phyloP scores from a whole-genome alignment of 2,113 vertebrate genomes.

The Micronycteris hirsuta region DNA sequence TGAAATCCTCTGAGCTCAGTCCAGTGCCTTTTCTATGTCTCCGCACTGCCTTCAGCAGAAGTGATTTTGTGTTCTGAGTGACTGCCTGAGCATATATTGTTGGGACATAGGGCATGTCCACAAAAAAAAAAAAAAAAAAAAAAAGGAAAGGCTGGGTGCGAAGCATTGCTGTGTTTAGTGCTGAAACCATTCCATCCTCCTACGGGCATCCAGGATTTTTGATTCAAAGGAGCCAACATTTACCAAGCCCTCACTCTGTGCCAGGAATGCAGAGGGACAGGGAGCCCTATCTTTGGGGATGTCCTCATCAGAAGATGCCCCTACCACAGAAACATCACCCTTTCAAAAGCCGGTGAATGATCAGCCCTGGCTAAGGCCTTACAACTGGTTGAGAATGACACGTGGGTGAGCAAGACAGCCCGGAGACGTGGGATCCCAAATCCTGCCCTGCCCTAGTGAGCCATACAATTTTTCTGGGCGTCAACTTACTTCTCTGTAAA shows the following conservation, averaged over 20 bases:
- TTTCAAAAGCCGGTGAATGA: not conserved
- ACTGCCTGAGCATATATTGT: not conserved
- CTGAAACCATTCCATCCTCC: not conserved
- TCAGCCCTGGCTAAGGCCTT: not conserved
- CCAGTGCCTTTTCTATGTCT: not conserved
- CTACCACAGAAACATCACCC: not conserved
- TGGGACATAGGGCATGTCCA: not conserved
- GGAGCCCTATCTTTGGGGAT: not conserved
- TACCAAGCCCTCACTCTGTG: not conserved
- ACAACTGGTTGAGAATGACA: not conserved
- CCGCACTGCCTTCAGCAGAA: not conserved
- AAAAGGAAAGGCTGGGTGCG: not conserved
- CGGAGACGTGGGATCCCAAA: not conserved
- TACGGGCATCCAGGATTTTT: not conserved
- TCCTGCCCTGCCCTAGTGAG: not conserved
- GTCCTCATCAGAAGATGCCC: not conserved
- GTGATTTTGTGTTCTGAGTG: not conserved
- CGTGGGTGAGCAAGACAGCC: not conserved
- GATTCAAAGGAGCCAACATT: not conserved
- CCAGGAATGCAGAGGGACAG: not conserved
- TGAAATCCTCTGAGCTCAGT: not conserved
- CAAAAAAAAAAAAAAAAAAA: not conserved
- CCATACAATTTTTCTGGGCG: not conserved
- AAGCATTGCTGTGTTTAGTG: not conserved
- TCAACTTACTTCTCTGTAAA: not conserved